Base-by-base conservation (phyloP, 1,140 invertebrate genomes). In the Aphelenchoides fujianensis region DNA sequence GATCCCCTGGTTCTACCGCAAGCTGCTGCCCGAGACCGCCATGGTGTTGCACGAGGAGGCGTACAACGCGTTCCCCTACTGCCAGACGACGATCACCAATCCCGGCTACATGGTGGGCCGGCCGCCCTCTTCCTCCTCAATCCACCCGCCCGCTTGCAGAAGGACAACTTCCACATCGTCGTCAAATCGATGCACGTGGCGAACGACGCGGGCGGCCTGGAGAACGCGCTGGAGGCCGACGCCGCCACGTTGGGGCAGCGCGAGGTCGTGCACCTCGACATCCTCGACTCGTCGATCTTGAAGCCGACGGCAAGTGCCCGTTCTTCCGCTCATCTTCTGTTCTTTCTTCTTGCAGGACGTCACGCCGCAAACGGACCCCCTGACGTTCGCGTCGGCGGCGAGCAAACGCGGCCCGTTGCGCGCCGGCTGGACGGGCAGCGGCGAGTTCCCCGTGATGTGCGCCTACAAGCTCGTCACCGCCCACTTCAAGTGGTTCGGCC, bases 31-130 rank as follows among this genome's bases (percentile, higher is more conserved):
- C 68, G 96, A 95, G 86, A 93, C 92, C 30, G 91, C 94, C 31
- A 86, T 98, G 84, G 94, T 96, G 88, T 91, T 99, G 69, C 93
- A 97, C 83, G 97, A 99, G 88, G 93, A 97, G 87, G 95, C 95
- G 74, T 99, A 96, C 95, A 98, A 99, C 88, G 96, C 96, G 30
- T 99, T 97, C 88, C 97, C 97, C 5, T 99, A 98, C 86, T 98
- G 95, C 88, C 90, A 91, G 88, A 99, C 96, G 75, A 91, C 80
- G 32, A 23, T 82, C 28, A 82, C 78, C 34, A 70, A 77, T 59
- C 35, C 63, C 34, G 19, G 19, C 73, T 70, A 2, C 53, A n/a
- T 72, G 7, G 41, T 48, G 12, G 12, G 41, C 23, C 23, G 41
- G 23, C 23, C 23, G 23, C n/a, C 62, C 81, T 76, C 86, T 94